Conservation (phyloP, 1,140 invertebrate genomes). For the Philopotamus ludificatus region DNA sequence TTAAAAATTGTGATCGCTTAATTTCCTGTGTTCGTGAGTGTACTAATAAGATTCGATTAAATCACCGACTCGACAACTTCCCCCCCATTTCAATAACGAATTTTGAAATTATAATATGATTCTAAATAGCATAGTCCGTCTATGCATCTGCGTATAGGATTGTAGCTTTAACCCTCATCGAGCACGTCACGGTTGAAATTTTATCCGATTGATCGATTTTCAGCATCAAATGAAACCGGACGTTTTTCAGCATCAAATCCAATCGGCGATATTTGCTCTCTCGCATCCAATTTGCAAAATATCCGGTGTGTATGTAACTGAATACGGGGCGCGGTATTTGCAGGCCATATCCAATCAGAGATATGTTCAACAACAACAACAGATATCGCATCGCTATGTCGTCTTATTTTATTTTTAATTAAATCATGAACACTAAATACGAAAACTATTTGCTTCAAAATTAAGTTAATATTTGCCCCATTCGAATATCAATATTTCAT, state of each 20-base stretch:
- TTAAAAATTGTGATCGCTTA: conserved; percentile 22
- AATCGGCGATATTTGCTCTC: neutral
- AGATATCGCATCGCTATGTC: too few species aligned
- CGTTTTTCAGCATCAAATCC: neutral
- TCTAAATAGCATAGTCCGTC: neutral
- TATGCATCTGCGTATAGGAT: neutral
- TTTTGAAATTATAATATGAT: neutral
- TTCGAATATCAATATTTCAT: too few species aligned
- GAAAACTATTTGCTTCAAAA: too few species aligned
- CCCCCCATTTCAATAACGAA: neutral
- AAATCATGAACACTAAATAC: too few species aligned
- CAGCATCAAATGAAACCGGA: neutral
- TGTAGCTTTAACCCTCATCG: neutral
- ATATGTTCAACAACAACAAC: too few species aligned
- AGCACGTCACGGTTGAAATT: neutral
- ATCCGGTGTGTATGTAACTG: too few species aligned
- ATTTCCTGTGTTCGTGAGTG: neutral
- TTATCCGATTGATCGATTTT: neutral
- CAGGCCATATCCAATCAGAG: too few species aligned
- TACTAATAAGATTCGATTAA: conserved; percentile 31
- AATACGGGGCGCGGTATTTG: too few species aligned
- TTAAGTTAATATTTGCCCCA: too few species aligned
- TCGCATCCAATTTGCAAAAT: too few species aligned
- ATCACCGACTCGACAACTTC: conserved; percentile 2
- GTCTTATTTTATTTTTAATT: too few species aligned